These are phyloP conservation scores for Notolabrus celidotus DNA, from an alignment of 2,797 vertebrate genomes.

Conservation along the genomic window DNA sequence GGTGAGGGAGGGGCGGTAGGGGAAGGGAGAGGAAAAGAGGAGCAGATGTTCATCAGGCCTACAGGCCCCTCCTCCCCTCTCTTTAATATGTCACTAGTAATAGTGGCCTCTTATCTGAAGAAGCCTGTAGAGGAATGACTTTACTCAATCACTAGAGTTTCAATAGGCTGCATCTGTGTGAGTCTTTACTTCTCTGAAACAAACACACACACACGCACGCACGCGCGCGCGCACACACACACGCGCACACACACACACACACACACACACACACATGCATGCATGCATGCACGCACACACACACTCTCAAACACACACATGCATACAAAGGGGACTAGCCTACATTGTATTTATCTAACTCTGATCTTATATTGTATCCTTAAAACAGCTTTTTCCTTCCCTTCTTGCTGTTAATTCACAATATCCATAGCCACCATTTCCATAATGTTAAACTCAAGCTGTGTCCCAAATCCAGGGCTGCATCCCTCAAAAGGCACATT, in stretches of 20 bases:
- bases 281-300: slow-evolving; percentile 5
- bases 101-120: slow-evolving; percentile 75
- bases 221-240: slow-evolving; percentile 7
- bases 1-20: slow-evolving; percentile 14
- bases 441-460: too few species aligned
- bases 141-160: slow-evolving; percentile 66
- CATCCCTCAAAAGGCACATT: too few species aligned
- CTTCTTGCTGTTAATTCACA: too few species aligned
- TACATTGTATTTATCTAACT: slow-evolving; percentile 20
- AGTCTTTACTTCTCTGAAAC: neutral
- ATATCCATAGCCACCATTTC: too few species aligned
- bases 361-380: neutral
- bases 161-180: slow-evolving; percentile 34
- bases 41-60: slow-evolving; percentile 81
- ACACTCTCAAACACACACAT: slow-evolving; percentile 16
- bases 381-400: too few species aligned
- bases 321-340: too few species aligned
- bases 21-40: slow-evolving; percentile 60
- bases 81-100: slow-evolving; percentile 75
- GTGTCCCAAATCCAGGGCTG: too few species aligned
- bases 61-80: slow-evolving; percentile 50
- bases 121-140: slow-evolving; percentile 72
- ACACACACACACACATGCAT: neutral
- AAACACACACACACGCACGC: neutral
- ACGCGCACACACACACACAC: slow-evolving; percentile 15